phyloP scores from a whole-genome alignment of 2,113 vertebrate genomes.

The Mugil cephalus region DNA sequence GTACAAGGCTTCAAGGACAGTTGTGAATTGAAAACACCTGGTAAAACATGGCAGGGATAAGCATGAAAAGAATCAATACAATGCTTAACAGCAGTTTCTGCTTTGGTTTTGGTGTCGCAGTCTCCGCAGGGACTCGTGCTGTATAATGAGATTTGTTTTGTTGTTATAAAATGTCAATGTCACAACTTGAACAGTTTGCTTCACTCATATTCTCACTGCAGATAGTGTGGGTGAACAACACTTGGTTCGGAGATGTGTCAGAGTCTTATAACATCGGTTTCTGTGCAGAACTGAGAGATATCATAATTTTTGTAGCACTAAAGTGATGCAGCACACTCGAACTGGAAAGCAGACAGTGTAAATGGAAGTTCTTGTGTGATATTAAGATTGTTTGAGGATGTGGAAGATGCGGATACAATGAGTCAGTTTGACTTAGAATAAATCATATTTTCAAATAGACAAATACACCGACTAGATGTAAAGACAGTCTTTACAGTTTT shows the following conservation, averaged over 20 bases:
- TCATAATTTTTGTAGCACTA: conserved; percentile 8
- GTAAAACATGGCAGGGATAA: conserved; percentile 52
- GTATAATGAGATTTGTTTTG: conserved; percentile 36
- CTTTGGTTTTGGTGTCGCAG: conserved; percentile 42
- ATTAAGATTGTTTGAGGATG: background rate
- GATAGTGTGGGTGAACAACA: conserved; percentile 37
- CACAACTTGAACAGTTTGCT: conserved; percentile 37
- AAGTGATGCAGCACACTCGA: conserved; percentile 14
- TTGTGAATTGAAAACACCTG: conserved; percentile 54
- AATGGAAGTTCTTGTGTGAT: background rate
- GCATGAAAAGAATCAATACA: conserved; percentile 53
- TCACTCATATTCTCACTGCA: conserved; percentile 20
- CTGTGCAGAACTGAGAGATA: background rate
- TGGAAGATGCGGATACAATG: background rate
- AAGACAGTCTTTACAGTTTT: background rate
- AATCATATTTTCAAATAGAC: background rate
- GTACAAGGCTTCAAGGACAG: conserved; percentile 68
- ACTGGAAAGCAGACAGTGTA: conserved; percentile 21
- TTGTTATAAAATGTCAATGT: conserved; percentile 49
- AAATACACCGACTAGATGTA: too few species aligned
- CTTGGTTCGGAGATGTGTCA: conserved; percentile 32
- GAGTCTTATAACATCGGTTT: conserved; percentile 1
- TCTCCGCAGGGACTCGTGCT: conserved; percentile 9
- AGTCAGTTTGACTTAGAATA: background rate
- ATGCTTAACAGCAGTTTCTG: conserved; percentile 34